phyloP scores from a whole-genome alignment of 2,888 invertebrate genomes.

The Gryllus longicercus region DNA sequence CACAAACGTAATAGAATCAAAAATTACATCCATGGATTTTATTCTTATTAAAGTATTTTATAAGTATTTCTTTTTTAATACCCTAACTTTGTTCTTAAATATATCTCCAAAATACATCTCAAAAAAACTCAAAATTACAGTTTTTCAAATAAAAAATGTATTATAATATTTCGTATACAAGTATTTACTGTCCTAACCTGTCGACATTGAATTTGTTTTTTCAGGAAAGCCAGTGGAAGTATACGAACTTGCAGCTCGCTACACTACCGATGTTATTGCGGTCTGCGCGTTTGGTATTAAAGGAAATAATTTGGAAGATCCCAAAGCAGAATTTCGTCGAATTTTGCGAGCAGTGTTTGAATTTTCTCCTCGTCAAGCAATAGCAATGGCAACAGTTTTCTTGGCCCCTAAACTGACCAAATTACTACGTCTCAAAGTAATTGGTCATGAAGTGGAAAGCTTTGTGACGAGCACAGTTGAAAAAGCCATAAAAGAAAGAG shows the following conservation, averaged over 20 bases:
- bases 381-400: not conserved
- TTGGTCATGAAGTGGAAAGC: not conserved
- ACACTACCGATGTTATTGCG: not conserved
- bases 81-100: too few species aligned
- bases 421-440: not conserved
- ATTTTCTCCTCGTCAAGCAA: not conserved
- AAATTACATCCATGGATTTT: too few species aligned
- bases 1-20: too few species aligned
- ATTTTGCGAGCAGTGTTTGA: not conserved
- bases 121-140: too few species aligned
- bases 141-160: too few species aligned
- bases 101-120: too few species aligned
- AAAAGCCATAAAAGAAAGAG: not conserved
- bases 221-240: not conserved
- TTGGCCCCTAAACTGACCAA: not conserved
- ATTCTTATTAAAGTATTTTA: too few species aligned
- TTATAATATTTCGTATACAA: too few species aligned
- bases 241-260: not conserved
- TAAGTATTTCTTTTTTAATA: too few species aligned
- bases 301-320: not conserved
- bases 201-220: not conserved
- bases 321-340: not conserved
- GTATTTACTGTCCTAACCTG: too few species aligned
- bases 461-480: not conserved
- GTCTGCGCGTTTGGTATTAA: not conserved